Percentiles rank a stretch among this genome's conserved stretches.
These are phyloP conservation scores for Drosophila meridionalis DNA, from an alignment of 2,888 invertebrate species.

Conservation along the genomic window DNA sequence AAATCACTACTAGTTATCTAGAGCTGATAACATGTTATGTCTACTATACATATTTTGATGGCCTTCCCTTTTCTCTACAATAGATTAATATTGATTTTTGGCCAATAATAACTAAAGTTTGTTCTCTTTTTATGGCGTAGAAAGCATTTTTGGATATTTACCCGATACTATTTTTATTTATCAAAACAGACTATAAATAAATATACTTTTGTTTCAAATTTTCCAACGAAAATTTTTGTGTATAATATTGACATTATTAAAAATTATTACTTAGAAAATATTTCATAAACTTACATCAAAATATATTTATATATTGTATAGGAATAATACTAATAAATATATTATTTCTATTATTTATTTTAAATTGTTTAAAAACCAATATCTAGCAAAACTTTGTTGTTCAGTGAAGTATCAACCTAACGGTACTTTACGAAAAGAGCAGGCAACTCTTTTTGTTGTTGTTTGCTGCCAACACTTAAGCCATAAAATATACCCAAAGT, in stretches of 20 bases:
- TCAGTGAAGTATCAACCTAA: slow-evolving; percentile 23
- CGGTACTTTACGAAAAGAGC: slow-evolving; percentile 32
- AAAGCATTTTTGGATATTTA: neutral
- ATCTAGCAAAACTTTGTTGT: slow-evolving; percentile 9
- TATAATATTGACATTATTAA: too few species aligned
- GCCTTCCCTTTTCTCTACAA: too few species aligned
- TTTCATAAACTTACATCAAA: too few species aligned
- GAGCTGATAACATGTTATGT: neutral
- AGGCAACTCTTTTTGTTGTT: slow-evolving; percentile 44
- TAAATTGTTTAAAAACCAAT: neutral
- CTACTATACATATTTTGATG: neutral
- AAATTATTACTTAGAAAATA: too few species aligned
- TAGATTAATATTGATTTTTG: neutral
- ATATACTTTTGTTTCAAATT: neutral
- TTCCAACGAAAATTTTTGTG: too few species aligned
- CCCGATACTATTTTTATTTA: neutral
- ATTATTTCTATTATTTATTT: too few species aligned
- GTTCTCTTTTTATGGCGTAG: neutral
- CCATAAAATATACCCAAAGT: slow-evolving; percentile 73
- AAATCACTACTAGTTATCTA: neutral
- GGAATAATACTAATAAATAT: too few species aligned
- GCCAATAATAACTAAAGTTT: neutral
- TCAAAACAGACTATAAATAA: neutral
- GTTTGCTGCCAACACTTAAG: slow-evolving; percentile 64
- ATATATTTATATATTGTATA: too few species aligned